Base-by-base conservation (phyloP, 2,888 invertebrate species). In the Stictocephala bisonia region DNA sequence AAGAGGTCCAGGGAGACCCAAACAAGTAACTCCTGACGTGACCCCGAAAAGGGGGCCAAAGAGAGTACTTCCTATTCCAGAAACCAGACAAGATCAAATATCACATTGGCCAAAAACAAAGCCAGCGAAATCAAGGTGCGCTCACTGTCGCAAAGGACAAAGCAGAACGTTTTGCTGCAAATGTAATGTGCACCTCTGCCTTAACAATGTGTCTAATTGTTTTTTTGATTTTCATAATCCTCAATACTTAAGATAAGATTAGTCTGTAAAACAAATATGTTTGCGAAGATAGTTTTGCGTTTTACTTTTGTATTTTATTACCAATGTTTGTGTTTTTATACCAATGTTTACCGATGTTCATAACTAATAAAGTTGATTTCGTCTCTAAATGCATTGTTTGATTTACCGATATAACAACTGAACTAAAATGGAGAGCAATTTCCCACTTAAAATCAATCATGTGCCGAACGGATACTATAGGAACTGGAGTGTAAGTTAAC, bases 11-110 rank as follows among this genome's bases (percentile, higher is more conserved):
- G 18, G 24, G 15, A 41, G 70, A 56, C 40, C 60, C 18, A 64
- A 41, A 40, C 41, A 22, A 31, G 29, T 22, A 56, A 41, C 67
- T 15, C 66, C 31, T 53, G n/a, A 26, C 15, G 40, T 1, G 11
- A 35, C 7, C 20, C 31, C 6, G 4, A 66, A 66, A 44, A 66
- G 41, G 44, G 66, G 44, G 41, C 26, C 66, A 41, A 66, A 27
- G 15, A 27, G 48, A 44, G 18, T 24, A 4, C 66, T 44, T 13
- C 66, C 68, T 31, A 48, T 44, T 4, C 44, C 64, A 20, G 66
- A 51, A 50, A 64, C 53, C 24, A 64, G 74, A 35, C 66, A 50
- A 20, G 74, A 74, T 20, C 40, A 74, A 15, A 9, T 66, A 31
- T 71, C 66, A 9, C 74, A 74, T 44, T 40, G 58, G 48, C 71